Percentiles rank a stretch among this genome's conserved stretches.
These are phyloP conservation scores for Rhyacophila evoluta DNA, from an alignment of 2,888 invertebrate species.

Conservation along the genomic window DNA sequence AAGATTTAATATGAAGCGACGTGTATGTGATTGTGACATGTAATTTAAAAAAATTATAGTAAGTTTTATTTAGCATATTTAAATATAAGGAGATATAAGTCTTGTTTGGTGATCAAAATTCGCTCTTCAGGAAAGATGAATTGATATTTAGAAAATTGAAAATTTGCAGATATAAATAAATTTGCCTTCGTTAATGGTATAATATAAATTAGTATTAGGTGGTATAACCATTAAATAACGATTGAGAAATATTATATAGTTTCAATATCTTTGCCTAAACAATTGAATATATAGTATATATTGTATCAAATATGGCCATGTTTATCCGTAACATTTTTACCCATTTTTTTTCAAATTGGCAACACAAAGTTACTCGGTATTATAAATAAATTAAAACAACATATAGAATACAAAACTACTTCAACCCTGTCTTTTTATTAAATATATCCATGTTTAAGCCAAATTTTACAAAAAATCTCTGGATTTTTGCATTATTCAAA, in stretches of 20 bases:
- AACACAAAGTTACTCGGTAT: too few species aligned
- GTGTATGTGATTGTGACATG: background rate
- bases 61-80: background rate
- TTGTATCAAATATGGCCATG: too few species aligned
- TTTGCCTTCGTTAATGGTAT: background rate
- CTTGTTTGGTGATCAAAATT: background rate
- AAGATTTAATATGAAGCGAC: too few species aligned
- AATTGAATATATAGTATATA: too few species aligned
- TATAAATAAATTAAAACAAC: too few species aligned
- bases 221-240: background rate
- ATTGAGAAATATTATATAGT: background rate
- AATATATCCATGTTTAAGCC: too few species aligned
- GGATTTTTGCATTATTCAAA: too few species aligned
- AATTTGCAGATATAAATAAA: slow-evolving; percentile 3
- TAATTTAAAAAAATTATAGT: background rate
- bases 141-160: background rate
- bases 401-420: too few species aligned
- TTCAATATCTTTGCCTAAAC: background rate
- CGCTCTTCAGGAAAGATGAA: background rate
- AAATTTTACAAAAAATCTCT: too few species aligned
- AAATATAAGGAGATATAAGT: background rate
- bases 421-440: too few species aligned
- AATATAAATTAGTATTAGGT: background rate
- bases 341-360: too few species aligned
- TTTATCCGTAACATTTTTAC: too few species aligned